These are phyloP conservation scores for Nematopogon swammerdamellus DNA, from an alignment of 2,888 invertebrate genomes.

Conservation along the genomic window DNA sequence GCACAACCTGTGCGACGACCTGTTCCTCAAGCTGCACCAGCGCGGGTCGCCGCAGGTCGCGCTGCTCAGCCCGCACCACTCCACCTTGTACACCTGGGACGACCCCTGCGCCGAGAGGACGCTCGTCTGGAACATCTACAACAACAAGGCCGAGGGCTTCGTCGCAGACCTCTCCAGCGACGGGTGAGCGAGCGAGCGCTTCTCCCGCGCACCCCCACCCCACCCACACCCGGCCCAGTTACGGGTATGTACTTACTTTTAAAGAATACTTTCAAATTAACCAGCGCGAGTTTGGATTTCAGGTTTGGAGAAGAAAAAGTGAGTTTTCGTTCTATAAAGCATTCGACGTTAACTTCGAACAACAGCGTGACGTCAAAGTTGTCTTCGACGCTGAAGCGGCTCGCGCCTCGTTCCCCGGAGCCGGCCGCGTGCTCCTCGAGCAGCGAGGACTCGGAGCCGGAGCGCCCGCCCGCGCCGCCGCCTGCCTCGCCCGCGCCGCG, in stretches of 20 bases:
- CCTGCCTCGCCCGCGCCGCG: no score
- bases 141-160: slow-evolving; percentile 71
- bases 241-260: no score
- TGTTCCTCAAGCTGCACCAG: slow-evolving; percentile 78
- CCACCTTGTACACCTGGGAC: slow-evolving; percentile 81
- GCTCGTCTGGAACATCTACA: slow-evolving; percentile 80
- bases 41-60: slow-evolving; percentile 51
- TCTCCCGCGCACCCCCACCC: no score
- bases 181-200: no score
- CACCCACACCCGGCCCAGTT: no score
- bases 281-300: slow-evolving; percentile 14
- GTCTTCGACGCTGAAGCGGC: slow-evolving; percentile 50
- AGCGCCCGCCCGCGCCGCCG: slow-evolving; percentile 29
- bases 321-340: slow-evolving; percentile 66
- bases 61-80: slow-evolving; percentile 70
- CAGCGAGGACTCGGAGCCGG: slow-evolving; percentile 58
- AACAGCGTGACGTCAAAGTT: slow-evolving; percentile 52
- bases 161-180: slow-evolving; percentile 70
- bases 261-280: no score
- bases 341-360: slow-evolving; percentile 41
- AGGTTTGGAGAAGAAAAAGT: slow-evolving; percentile 70
- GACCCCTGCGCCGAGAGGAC: slow-evolving; percentile 71
- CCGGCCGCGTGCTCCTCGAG: slow-evolving; percentile 49
- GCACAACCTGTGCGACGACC: slow-evolving; percentile 79
- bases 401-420: slow-evolving; percentile 50